Percentiles rank a stretch among this genome's conserved stretches.
phyloP scores from a whole-genome alignment of 2,113 vertebrate genomes.

The Eonycteris spelaea region DNA sequence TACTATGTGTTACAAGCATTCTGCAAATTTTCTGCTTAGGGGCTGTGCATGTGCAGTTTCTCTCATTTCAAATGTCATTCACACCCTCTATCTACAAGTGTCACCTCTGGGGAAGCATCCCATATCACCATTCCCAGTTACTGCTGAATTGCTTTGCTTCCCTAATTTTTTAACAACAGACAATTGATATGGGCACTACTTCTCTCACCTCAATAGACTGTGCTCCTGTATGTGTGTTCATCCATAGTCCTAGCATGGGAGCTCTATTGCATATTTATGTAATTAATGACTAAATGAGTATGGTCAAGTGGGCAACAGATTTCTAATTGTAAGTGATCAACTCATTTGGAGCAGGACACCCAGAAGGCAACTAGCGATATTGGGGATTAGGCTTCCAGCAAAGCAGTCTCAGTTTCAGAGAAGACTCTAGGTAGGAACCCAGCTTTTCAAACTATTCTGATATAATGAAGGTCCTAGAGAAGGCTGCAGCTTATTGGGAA shows the following conservation, averaged over 20 bases:
- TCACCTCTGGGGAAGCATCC: not conserved
- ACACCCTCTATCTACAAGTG: not conserved
- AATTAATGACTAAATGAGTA: not conserved
- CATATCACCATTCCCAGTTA: not conserved
- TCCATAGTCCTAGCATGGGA: not conserved
- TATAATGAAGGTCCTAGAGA: not conserved
- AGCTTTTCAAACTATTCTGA: not conserved
- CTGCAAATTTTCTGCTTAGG: not conserved
- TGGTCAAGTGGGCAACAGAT: not conserved
- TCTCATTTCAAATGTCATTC: not conserved
- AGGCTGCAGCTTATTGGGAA: not conserved
- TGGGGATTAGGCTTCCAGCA: not conserved
- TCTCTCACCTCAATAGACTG: not conserved
- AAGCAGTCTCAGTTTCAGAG: not conserved
- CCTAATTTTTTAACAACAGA: not conserved
- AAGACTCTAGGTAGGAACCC: not conserved
- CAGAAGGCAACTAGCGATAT: not conserved
- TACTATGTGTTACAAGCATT: not conserved
- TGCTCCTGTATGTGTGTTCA: not conserved
- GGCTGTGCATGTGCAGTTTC: not conserved
- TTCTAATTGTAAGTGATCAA: not conserved
- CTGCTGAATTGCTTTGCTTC: not conserved
- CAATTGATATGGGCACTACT: not conserved
- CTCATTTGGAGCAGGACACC: not conserved
- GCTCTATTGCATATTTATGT: not conserved